Evolutionary conservation across 2,797 vertebrate species (phyloP), one percentile per base, ranked within the genome.

Genomic region (Erithacus rubecula): DNA sequence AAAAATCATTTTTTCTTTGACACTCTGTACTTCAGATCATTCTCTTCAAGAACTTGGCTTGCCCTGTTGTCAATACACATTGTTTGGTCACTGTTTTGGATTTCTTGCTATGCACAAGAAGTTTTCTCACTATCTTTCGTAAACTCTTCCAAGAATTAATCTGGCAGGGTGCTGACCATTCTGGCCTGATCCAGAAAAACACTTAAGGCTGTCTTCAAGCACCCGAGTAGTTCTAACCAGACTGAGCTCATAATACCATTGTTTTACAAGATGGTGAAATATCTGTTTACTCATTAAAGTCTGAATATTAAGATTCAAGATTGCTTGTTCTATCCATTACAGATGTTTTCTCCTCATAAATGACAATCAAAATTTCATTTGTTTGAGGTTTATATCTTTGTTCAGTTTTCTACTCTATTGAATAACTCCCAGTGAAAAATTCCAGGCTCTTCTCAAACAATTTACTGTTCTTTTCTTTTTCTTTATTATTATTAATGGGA

Each of bases 231-330:
- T 83, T 94, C 87, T 94, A 96, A 94, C 94, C 95, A 96, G 96
- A 94, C 51, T 94, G 94, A 94, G 87, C 76, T 94, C 93, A 95
- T 95, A 96, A 91, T 88, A 65, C 93, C 65, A 96, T 96, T 96
- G 95, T 96, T 96, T 96, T 96, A 96, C 94, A 94, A 94, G 96
- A 96, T 96, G 96, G 65, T 96, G 96, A 96, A 96, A 96, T 96
- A 96, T 94, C 91, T 96, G 94, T 96, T 96, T 96, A 96, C 89
- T 95, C 94, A 95, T 96, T 96, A 94, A 96, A 96, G 94, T 86
- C 96, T 90, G 91, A 93, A 96, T 96, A 96, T 94, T 96, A 96
- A 96, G 89, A 96, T 93, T 89, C 93, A 78, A 93, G 96, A 96
- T 95, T 91, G 79, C 79, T 93, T 8, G 19, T 86, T 95, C 94